phyloP scores from a whole-genome alignment of 1,140 invertebrate genomes.

The Drosophila tropicalis region DNA sequence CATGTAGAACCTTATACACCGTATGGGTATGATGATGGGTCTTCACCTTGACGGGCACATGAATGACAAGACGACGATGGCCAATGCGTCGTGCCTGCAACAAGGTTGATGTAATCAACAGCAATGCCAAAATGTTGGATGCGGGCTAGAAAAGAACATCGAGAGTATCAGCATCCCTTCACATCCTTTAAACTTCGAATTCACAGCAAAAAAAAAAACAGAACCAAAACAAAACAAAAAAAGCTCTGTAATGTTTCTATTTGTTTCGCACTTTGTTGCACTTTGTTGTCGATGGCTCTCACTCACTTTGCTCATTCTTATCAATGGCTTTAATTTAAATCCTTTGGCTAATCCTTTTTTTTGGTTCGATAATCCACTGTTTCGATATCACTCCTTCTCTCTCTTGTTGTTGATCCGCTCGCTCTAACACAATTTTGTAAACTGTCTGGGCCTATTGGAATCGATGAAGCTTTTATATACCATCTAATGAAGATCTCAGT shows the following conservation, averaged over 20 bases:
- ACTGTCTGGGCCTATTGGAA: constrained; percentile 56
- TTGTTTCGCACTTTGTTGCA: not conserved
- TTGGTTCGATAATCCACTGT: not conserved
- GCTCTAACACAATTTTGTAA: constrained; percentile 21
- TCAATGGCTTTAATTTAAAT: constrained; percentile 13
- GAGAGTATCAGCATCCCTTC: not conserved
- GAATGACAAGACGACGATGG: constrained; percentile 72
- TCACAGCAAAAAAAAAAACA: not conserved
- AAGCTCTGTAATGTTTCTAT: too few species aligned
- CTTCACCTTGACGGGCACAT: constrained; percentile 76
- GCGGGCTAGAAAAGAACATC: not conserved
- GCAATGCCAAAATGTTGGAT: constrained; percentile 41
- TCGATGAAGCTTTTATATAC: constrained; percentile 57
- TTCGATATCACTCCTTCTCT: too few species aligned
- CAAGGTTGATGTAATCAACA: constrained; percentile 51
- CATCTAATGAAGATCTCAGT: constrained; percentile 7
- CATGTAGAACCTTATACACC: constrained; percentile 70
- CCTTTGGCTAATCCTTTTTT: constrained; percentile 44
- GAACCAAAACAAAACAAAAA: not conserved
- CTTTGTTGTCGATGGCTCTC: constrained; percentile 33
- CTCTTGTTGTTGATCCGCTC: not conserved
- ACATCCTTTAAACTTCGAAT: not conserved
- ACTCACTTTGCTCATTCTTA: constrained; percentile 58
- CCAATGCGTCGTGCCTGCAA: constrained; percentile 55
- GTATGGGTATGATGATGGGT: constrained; percentile 80